Evolutionary conservation across 2,113 vertebrate genomes (phyloP), one percentile per base, ranked within the genome.

Genomic region (Tamias sibiricus): DNA sequence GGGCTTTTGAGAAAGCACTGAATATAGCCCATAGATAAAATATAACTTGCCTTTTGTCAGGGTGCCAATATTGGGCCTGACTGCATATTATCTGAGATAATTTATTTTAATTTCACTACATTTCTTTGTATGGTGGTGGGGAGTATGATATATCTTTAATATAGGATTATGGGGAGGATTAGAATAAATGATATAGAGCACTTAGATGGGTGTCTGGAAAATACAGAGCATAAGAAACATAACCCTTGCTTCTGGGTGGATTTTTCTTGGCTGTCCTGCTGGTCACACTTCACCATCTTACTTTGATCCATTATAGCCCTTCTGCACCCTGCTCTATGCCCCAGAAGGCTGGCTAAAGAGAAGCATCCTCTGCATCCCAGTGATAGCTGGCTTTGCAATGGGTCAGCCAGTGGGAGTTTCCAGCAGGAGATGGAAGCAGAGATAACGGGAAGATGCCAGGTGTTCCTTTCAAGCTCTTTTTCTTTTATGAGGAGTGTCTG

Each of bases 71-170:
- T 75, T 86, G 35, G 19, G 5, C 10, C 40, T 40, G 10, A 94
- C 19, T 52, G 7, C 4, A 57, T 5, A 37, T 77, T 26, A 92
- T 3, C 40, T 66, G n/a, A 14, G 13, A 74, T 24, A 19, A 57
- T 59, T 81, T 72, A 72, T 44, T 82, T 83, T 81, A 79, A 72
- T 94, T 88, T 94, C 71, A 80, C 30, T 72, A 47, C 42, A 6
- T 83, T 44, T 88, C 14, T 24, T 22, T 62, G 32, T 47, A 35
- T 66, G 19, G 22, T 6, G 24, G 40, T 4, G 20, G 11, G 20
- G 30, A 8, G 6, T 6, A 57, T 54, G n/a, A 35, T 30, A 47
- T 30, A 28, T 2, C 14, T 71, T 64, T 30, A 47, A 28, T 32
- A 8, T 7, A 79, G 22, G 13, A 42, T 44, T 85, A 13, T 89